Base-by-base conservation (phyloP, 2,797 vertebrate genomes). In the Hybognathus amarus region DNA sequence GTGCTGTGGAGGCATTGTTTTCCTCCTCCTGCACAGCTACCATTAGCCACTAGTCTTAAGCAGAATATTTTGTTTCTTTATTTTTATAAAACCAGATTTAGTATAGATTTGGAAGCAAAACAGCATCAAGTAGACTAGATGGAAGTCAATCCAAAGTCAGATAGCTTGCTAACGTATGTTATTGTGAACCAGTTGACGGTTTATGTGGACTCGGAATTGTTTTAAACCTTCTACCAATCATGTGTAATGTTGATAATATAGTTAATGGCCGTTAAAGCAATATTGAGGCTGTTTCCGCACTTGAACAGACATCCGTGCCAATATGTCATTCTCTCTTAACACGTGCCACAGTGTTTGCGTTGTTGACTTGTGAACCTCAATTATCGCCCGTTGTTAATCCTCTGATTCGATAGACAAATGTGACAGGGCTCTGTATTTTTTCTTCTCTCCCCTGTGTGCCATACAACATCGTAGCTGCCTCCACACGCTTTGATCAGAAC, bases 401-500 rank as follows among this genome's bases (percentile, higher is more conserved):
- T 85, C 87, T 87, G 91, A 92, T 92, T 93, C 87, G 83, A 86
- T 76, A 89, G 90, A 93, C 91, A 89, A 91, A 92, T 90, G 89
- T 91, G 92, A 93, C 92, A 91, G 92, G 90, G 90, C 89, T 50
- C 77, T 87, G 90, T 90, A 84, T 90, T 90, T 91, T 87, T 92
- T 47, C 27, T 40, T 54, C 90, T 87, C 88, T 89, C 91, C 88
- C 90, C 90, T 86, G 66, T 91, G 88, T 90, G 90, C 88, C 86
- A 89, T 92, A 92, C 93, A 89, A 90, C 85, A 85, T 87, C 79
- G 52, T 36, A 69, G 87, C 90, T 77, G 88, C 92, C 92, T 94
- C 90, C 89, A 89, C 93, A 90, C 86, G 91, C 94, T 95, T 94
- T 94, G 93, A 93, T 94, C 93, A 93, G 91, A 88, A 91, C 89